phyloP scores from a whole-genome alignment of 1,140 invertebrate genomes.

The Scaptomyza montana region DNA sequence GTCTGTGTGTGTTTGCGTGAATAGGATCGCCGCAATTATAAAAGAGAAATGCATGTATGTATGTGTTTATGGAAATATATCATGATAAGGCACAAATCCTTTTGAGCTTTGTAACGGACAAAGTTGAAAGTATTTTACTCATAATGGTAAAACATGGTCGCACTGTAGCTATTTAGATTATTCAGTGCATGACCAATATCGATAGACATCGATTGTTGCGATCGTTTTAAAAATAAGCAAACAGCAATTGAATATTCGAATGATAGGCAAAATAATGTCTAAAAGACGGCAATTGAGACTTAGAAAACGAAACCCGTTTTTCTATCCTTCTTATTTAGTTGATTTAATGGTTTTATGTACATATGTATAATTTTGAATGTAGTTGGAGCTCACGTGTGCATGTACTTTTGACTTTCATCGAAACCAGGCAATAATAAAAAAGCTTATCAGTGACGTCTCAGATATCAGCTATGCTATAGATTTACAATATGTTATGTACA shows the following conservation, averaged over 20 bases:
- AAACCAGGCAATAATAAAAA: not conserved
- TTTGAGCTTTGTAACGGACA: constrained; percentile 21
- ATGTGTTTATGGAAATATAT: not conserved
- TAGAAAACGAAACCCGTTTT: not conserved
- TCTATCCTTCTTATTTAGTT: not conserved
- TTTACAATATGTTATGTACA: not conserved
- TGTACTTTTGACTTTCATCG: constrained; percentile 72
- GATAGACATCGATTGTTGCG: constrained; percentile 28
- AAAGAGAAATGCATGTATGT: not conserved
- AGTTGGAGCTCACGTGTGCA: not conserved
- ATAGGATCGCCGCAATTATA: too few species aligned
- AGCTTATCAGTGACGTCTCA: constrained; percentile 72
- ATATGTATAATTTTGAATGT: too few species aligned
- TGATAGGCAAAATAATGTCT: too few species aligned
- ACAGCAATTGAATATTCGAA: not conserved
- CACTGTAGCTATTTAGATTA: not conserved
- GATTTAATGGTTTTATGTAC: constrained; percentile 5
- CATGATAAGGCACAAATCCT: not conserved
- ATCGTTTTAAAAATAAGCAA: not conserved
- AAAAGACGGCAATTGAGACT: not conserved
- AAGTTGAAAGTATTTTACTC: not conserved
- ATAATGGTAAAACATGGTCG: constrained; percentile 5
- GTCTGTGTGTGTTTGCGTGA: too few species aligned
- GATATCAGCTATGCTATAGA: constrained; percentile 29
- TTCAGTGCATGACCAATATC: not conserved